phyloP scores from a whole-genome alignment of 2,888 invertebrate species.

The Eueremaeus valkanovi region DNA sequence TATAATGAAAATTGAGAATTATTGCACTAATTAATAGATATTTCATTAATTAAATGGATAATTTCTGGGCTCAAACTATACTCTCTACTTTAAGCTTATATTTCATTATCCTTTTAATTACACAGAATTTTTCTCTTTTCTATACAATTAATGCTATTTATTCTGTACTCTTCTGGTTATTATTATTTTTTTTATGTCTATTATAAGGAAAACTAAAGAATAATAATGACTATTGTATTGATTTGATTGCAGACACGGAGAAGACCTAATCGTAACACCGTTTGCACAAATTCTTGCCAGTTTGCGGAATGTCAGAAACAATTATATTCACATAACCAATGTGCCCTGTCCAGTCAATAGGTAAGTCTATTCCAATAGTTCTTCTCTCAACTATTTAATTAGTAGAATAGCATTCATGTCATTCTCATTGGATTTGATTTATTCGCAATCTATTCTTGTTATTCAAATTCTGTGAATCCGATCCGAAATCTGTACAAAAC shows the following conservation, averaged over 20 bases:
- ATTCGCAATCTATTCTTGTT: background rate
- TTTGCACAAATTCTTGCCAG: slow-evolving; percentile 99
- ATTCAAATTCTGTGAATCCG: too few relatives aligned
- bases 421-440: background rate
- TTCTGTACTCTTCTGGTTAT: background rate
- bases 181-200: background rate
- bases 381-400: background rate
- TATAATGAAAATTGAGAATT: background rate
- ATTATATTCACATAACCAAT: slow-evolving; percentile 96
- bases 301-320: slow-evolving; percentile 94
- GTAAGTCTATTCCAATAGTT: slow-evolving; percentile 64
- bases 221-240: slow-evolving; percentile 43
- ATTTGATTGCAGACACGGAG: slow-evolving; percentile 75
- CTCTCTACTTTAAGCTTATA: slow-evolving; percentile 3
- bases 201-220: background rate
- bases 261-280: slow-evolving; percentile 99
- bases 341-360: slow-evolving; percentile 68
- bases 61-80: background rate
- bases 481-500: too few relatives aligned
- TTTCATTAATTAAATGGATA: background rate
- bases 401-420: background rate
- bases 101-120: slow-evolving; percentile 8
- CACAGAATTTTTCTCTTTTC: too few relatives aligned
- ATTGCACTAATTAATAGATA: background rate
- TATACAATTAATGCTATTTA: background rate